Conservation (phyloP, 2,113 vertebrate species). For the Cairina moschata region DNA sequence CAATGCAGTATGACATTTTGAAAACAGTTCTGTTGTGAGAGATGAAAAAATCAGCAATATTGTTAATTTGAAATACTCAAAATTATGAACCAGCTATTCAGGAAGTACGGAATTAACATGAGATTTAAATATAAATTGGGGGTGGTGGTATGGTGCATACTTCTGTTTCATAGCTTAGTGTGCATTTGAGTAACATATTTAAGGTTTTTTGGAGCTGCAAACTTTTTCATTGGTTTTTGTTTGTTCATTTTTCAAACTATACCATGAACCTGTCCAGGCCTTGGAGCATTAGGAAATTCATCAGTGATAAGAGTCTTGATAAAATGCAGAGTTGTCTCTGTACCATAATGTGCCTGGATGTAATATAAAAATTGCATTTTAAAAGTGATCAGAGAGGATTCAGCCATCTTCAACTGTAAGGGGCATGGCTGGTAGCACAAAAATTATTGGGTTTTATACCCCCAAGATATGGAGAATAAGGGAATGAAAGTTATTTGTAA, state of each 20-base stretch:
- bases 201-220: not conserved
- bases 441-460: not conserved
- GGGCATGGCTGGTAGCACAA: not conserved
- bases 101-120: not conserved
- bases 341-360: not conserved
- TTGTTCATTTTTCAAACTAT: not conserved
- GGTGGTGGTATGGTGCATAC: not conserved
- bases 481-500: not conserved
- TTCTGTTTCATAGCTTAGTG: not conserved
- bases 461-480: not conserved
- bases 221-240: not conserved
- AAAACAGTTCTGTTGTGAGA: not conserved
- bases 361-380: not conserved
- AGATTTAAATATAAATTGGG: not conserved
- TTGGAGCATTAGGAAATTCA: not conserved
- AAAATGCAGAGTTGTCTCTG: not conserved
- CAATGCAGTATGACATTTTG: not conserved
- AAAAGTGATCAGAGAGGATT: not conserved
- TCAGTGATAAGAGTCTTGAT: not conserved
- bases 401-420: not conserved
- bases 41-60: not conserved
- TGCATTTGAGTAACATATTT: not conserved
- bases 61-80: not conserved
- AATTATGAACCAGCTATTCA: not conserved
- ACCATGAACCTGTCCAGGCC: not conserved